phyloP scores from a whole-genome alignment of 2,113 vertebrate species.

The Colinus virginianus region DNA sequence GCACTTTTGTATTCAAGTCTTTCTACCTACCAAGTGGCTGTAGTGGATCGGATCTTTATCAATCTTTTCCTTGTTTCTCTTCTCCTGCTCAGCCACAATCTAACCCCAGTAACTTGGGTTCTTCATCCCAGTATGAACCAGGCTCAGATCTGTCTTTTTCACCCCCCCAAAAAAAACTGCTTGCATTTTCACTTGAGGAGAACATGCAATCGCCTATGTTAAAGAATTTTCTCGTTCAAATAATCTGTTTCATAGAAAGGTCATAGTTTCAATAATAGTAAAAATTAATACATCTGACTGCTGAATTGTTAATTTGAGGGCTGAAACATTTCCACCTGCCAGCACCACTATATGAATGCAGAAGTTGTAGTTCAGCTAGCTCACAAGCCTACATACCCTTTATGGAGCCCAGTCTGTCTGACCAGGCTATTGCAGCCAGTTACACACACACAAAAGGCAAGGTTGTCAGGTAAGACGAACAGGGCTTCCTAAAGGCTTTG shows the following conservation, averaged over 20 bases:
- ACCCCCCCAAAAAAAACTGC: not conserved
- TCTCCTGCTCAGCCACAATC: not conserved
- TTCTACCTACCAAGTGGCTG: not conserved
- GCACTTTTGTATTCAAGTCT: not conserved
- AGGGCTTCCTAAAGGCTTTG: not conserved
- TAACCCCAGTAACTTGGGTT: not conserved
- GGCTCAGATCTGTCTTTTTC: not conserved
- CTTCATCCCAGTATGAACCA: not conserved
- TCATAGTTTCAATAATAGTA: not conserved
- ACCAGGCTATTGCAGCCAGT: not conserved
- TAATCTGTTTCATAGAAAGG: not conserved
- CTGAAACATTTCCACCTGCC: not conserved
- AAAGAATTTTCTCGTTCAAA: not conserved
- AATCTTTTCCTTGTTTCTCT: not conserved
- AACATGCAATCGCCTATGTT: not conserved
- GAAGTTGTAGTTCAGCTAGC: not conserved
- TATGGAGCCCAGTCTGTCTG: not conserved
- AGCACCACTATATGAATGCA: not conserved
- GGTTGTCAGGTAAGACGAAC: not conserved
- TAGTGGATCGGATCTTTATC: not conserved
- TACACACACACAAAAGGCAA: not conserved
- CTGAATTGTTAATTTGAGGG: not conserved
- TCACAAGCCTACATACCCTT: not conserved
- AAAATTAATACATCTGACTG: not conserved
- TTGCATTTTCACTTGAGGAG: not conserved